phyloP scores from a whole-genome alignment of 1,140 invertebrate genomes.

The Eumaeus atala region DNA sequence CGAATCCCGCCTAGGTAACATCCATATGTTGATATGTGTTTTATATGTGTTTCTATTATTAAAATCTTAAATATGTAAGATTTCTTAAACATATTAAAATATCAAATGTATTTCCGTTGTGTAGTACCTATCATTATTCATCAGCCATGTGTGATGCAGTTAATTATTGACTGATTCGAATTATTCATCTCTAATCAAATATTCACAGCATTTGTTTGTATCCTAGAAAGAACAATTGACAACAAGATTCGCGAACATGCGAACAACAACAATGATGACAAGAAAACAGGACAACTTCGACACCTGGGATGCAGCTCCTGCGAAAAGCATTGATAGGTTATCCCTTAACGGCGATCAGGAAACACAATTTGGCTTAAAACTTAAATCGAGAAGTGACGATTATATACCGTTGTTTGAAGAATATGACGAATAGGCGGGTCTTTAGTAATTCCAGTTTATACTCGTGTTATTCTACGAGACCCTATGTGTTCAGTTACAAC shows the following conservation, averaged over 20 bases:
- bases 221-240: constrained; percentile 50
- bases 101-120: no score
- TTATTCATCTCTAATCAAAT: not conserved
- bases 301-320: constrained; percentile 32
- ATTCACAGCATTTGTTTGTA: constrained; percentile 21
- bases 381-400: constrained; percentile 50
- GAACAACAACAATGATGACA: constrained; percentile 15
- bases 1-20: no score
- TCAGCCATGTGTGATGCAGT: no score
- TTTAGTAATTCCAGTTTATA: not conserved
- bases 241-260: constrained; percentile 40
- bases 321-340: constrained; percentile 36
- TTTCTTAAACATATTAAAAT: no score
- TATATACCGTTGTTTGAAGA: constrained; percentile 53
- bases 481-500: not conserved
- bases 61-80: no score
- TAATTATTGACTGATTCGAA: no score
- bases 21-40: no score
- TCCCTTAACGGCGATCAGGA: constrained; percentile 36
- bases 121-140: no score
- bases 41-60: no score
- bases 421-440: constrained; percentile 30
- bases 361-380: constrained; percentile 52
- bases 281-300: constrained; percentile 35
- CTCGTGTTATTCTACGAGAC: not conserved